Evolutionary conservation across 2,113 vertebrate genomes (phyloP), one percentile per base, ranked within the genome.

Genomic region (Halcyon malimbica): DNA sequence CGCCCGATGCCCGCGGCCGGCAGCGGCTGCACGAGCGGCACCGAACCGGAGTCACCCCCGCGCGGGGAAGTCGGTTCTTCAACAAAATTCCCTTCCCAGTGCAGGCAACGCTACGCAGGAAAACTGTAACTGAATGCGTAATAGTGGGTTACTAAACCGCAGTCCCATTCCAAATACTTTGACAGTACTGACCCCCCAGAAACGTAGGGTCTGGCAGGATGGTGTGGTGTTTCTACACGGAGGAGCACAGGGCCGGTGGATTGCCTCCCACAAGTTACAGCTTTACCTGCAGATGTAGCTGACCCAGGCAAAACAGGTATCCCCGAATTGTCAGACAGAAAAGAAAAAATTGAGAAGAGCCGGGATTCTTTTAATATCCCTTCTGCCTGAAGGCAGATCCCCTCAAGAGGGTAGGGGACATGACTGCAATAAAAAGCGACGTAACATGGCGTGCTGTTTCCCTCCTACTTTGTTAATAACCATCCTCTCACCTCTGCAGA

Each of bases 191-290:
- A n/a, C 24, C 18, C 73, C 53, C 29, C 25, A 68, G 48, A 87
- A 46, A 50, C 2, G 0, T 23, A 35, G 69, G 2, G 2, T 64
- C n/a, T 64, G 11, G 33, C 15, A 21, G 9, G 24, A 24, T 1
- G 12, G 11, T 41, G 77, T 0, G 1, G 13, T 33, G 33, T 3
- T 41, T 60, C 65, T 60, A 44, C 37, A 59, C 0, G 14, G 6
- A 78, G 16, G 21, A 81, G 56, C 37, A 62, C 13, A 10, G 42
- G 9, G 21, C 16, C 59, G 15, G 13, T 2, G 5, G 6, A 69
- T 46, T 35, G 28, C 16, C 33, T 82, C 63, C 33, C 51, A 14
- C 5, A 39, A 17, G 11, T 9, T 69, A 10, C 1, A 26, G 18
- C 4, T 74, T 50, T 84, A 81, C 0, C 2, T 24, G 85, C 20